Base-by-base conservation (phyloP, 2,888 invertebrate genomes). In the Ptychoptera albimana region DNA sequence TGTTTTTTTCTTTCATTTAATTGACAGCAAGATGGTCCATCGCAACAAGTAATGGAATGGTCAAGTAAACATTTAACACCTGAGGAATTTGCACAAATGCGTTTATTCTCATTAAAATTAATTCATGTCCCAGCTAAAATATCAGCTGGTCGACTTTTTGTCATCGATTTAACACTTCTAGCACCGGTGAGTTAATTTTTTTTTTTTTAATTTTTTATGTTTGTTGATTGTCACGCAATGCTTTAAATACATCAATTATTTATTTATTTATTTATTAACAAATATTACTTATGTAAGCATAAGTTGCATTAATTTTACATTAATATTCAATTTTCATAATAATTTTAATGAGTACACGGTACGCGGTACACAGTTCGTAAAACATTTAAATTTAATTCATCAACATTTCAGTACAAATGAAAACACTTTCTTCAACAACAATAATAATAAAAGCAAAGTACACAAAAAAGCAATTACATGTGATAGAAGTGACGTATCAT, bases 91-190 rank as follows among this genome's bases (percentile, higher is more conserved):
- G 37, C 42, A 6, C 32, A 37, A 36, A 37, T 45, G 37, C 29
- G 42, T 23, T 23, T 45, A 5, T 45, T 45, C 34, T 14, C 12
- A 2, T 30, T 42, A 8, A 45, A 45, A 15, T 35, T 45, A 14
- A 14, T 15, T 16, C 42, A 31, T 14, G 35, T 38, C 1, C 45
- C 45, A 38, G 37, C 37, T 2, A n/a, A 45, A 38, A 16, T 45
- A 31, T 37, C 41, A 7, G 41, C 45, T 12, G 45, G 45, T n/a
- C 6, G 38, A 11, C 37, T 45, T 13, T 45, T 45, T 37, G 23
- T 23, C 11, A 36, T 45, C 8, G 42, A 42, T 29, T 37, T 41
- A 10, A 16, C 29, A 16, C 12, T 45, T 8, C 8, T 45, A 34
- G 45, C 45, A 14, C 45, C 45, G 13, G 45, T 45, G 37, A 42